Conservation (phyloP, 2,888 invertebrate species). For the Linyphia triangularis region DNA sequence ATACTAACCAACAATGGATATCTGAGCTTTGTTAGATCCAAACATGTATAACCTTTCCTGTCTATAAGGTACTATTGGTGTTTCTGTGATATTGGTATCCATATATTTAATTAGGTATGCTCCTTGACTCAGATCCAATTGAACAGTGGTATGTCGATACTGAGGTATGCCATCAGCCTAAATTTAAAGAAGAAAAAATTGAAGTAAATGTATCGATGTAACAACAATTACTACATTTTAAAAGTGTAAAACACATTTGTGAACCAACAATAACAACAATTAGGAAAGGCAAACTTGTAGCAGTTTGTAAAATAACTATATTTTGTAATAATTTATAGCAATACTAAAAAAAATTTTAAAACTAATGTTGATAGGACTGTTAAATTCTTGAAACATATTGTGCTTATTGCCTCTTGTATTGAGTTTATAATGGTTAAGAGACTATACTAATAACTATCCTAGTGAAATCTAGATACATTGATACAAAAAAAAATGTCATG, state of each 20-base stretch:
- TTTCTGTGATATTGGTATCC: constrained; percentile 96
- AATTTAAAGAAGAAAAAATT: constrained; percentile 71
- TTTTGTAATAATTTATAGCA: no score
- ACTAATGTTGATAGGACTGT: no score
- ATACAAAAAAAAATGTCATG: neutral
- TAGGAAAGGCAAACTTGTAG: no score
- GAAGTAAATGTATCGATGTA: neutral
- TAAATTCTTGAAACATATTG: no score
- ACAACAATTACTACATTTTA: neutral
- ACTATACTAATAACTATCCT: no score
- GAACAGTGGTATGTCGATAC: constrained; percentile 92
- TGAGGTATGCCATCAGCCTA: constrained; percentile 94
- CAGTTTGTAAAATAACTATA: no score
- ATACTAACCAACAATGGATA: constrained; percentile 81
- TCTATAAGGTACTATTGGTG: constrained; percentile 94
- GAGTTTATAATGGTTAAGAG: no score
- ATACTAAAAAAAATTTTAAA: no score
- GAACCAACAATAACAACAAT: no score
- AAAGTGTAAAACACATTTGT: no score
- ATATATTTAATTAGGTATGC: constrained; percentile 96
- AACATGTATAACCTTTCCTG: constrained; percentile 94
- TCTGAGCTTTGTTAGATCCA: constrained; percentile 88
- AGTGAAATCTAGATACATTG: no score
- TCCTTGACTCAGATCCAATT: constrained; percentile 94
- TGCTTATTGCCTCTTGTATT: no score